Evolutionary conservation across 2,113 vertebrate species (phyloP), one percentile per base, ranked within the genome.

Genomic region (Tor tambroides): DNA sequence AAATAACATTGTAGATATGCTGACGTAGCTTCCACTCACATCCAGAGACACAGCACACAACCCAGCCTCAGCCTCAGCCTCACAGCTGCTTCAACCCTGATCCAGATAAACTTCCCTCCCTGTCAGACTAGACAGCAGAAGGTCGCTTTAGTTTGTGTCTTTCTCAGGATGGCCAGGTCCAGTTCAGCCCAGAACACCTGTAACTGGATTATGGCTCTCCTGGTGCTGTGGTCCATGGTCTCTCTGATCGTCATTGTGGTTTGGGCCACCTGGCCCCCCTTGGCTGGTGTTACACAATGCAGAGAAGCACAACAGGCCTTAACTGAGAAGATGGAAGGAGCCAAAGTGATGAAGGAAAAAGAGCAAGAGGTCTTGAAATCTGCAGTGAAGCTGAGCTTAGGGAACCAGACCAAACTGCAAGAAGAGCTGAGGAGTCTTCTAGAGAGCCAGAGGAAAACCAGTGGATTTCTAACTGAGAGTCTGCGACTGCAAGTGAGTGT

Each of bases 171-270:
- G 90, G 83, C 80, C 38, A 71, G 69, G 41, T 80, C 86, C 46
- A 81, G 46, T 69, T 54, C 78, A 0, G 86, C 89, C 2, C 65
- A 81, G 23, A 87, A 76, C 83, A 76, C 77, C 35, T 83, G 84
- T 49, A 88, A 87, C 61, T 83, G 85, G 15, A n/a, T 89, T 10
- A 72, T 83, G 26, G 88, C 88, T 1, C 5, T 89, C 26, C 90
- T 91, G 21, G 63, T 59, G 0, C 81, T 91, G n/a, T 91, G 91
- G 87, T 90, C 88, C 41, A 65, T 90, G 63, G 77, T 88, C 54
- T 89, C 89, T 46, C 74, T 91, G 80, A 30, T 91, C 10, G 87
- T 90, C 46, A 90, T 91, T 15, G 63, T 89, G 49, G 89, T 90
- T 81, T 91, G 89, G 91, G 86, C 86, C 0, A 89, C 89, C 2